Evolutionary conservation across 2,797 vertebrate species (phyloP).

Genomic region (Pangasius djambal): DNA sequence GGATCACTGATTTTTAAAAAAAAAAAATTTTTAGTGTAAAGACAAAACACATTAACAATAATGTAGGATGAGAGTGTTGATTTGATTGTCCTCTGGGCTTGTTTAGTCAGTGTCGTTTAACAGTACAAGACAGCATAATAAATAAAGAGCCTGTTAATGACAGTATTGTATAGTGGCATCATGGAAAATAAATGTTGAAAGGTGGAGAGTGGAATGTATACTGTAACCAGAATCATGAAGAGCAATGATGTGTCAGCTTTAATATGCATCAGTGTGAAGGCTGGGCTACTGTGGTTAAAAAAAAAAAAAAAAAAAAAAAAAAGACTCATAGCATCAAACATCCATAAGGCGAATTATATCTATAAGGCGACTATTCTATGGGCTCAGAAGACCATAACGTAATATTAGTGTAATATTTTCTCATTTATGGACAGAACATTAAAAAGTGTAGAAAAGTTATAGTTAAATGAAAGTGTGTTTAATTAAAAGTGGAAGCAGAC

Average conservation of each 20-base stretch:
- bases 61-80: neutral
- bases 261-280: slow-evolving; percentile 56
- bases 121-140: neutral
- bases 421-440: neutral
- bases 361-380: neutral
- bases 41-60: neutral
- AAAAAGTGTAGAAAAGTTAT: neutral
- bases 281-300: neutral
- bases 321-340: slow-evolving; percentile 47
- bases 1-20: neutral
- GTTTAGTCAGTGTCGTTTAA: slow-evolving; percentile 1
- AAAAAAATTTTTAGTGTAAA: neutral
- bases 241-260: slow-evolving; percentile 59
- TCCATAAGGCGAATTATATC: slow-evolving; percentile 16
- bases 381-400: neutral
- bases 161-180: slow-evolving; percentile 15
- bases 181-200: slow-evolving; percentile 49
- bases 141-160: neutral
- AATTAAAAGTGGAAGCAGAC: neutral
- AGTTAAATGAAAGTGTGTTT: neutral
- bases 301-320: slow-evolving; percentile 2
- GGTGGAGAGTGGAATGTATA: slow-evolving; percentile 37
- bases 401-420: neutral
- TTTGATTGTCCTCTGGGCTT: slow-evolving; percentile 20
- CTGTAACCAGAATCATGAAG: slow-evolving; percentile 45